Evolutionary conservation across 2,888 invertebrate genomes (phyloP).

Genomic region (Scaptomyza cyrtandrae): DNA sequence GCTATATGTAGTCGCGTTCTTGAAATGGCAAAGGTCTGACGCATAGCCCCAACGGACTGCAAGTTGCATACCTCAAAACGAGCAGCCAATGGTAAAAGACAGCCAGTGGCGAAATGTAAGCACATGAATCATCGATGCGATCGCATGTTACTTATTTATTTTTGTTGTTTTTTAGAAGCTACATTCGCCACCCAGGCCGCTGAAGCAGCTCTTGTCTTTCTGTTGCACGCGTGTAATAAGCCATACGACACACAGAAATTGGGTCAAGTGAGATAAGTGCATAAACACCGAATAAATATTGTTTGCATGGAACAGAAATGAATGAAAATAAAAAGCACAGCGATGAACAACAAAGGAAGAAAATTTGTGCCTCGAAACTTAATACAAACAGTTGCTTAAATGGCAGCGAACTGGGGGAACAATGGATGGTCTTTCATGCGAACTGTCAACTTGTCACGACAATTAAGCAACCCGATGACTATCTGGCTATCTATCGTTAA

Average conservation of each 20-base stretch:
- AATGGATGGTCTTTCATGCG: conserved; percentile 76
- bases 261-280: conserved; percentile 74
- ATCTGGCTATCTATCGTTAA: conserved; percentile 68
- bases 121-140: conserved; percentile 62
- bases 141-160: conserved; percentile 13
- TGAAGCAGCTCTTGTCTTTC: conserved; percentile 3
- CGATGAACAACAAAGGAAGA: conserved; percentile 47
- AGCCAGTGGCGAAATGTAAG: conserved; percentile 66
- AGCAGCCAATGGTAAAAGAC: conserved; percentile 15
- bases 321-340: conserved; percentile 40
- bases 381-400: conserved; percentile 43
- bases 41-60: conserved; percentile 51
- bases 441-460: conserved; percentile 80
- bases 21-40: conserved; percentile 62
- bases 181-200: conserved; percentile 63
- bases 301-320: conserved; percentile 24
- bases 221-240: conserved; percentile 65
- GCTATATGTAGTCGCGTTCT: conserved; percentile 20
- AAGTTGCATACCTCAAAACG: conserved; percentile 28
- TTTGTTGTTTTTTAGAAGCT: conserved; percentile 25
- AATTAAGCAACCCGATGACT: conserved; percentile 75
- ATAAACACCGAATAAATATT: conserved; percentile 36
- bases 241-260: conserved; percentile 66
- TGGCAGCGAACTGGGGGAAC: conserved; percentile 44
- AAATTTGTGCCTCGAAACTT: conserved; percentile 46